Evolutionary conservation across 1,140 invertebrate genomes (phyloP).

Genomic region (Magallana angulata): DNA sequence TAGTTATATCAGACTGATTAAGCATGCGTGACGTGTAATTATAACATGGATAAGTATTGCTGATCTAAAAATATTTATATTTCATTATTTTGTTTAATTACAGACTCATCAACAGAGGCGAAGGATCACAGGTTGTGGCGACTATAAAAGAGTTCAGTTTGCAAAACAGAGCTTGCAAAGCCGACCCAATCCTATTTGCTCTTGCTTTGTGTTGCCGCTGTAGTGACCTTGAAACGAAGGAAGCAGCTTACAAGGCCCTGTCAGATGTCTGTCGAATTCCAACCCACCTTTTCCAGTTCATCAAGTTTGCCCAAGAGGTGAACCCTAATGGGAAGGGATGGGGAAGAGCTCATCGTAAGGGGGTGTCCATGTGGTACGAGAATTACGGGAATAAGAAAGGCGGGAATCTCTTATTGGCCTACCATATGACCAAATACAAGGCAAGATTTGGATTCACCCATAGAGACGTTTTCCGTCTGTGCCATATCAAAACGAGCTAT

Average conservation of each 20-base stretch:
- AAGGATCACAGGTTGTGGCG: constrained; percentile 73
- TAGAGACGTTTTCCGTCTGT: constrained; percentile 84
- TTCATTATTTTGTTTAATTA: constrained; percentile 37
- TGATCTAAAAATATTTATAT: not conserved
- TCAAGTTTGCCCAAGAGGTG: constrained; percentile 69
- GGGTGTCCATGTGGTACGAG: constrained; percentile 82
- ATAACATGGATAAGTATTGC: too few relatives aligned
- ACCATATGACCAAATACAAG: constrained; percentile 84
- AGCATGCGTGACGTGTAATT: too few relatives aligned
- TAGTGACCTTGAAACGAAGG: constrained; percentile 64
- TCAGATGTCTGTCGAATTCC: constrained; percentile 77
- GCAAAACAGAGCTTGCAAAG: constrained; percentile 75
- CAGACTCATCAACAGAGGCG: constrained; percentile 70
- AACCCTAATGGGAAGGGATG: constrained; percentile 77
- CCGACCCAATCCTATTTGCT: constrained; percentile 74
- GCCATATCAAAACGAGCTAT: constrained; percentile 81
- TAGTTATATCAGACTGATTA: too few relatives aligned
- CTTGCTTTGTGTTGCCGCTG: constrained; percentile 75
- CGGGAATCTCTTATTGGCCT: constrained; percentile 82
- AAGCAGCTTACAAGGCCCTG: constrained; percentile 63
- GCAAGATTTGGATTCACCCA: constrained; percentile 85
- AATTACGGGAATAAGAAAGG: constrained; percentile 79
- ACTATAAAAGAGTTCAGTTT: constrained; percentile 72
- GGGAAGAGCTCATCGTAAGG: constrained; percentile 84
- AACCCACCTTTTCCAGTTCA: constrained; percentile 78